phyloP scores from a whole-genome alignment of 2,113 vertebrate species.

The Oryzias celebensis region DNA sequence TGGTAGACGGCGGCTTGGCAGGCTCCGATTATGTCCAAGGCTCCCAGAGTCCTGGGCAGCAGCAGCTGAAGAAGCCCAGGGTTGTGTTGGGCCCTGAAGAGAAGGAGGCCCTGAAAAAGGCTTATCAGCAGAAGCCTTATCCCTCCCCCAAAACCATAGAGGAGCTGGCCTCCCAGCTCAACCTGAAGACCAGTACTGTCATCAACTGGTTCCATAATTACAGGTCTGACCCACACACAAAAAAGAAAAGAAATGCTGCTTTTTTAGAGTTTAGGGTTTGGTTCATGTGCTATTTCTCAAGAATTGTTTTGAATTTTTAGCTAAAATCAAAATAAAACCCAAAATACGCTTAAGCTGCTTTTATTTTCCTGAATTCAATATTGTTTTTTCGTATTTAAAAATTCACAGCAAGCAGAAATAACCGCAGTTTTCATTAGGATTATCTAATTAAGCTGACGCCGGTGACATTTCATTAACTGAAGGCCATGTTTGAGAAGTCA shows the following conservation, averaged over 20 bases:
- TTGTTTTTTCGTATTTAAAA: no score
- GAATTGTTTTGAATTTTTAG: no score
- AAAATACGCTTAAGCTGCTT: no score
- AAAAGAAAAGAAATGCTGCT: background rate
- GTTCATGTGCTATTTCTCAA: background rate
- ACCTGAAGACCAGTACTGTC: constrained; percentile 98
- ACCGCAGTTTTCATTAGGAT: background rate
- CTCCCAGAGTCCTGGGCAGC: constrained; percentile 89
- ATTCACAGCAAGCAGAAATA: no score
- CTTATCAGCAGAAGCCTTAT: constrained; percentile 98
- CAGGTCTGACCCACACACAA: constrained; percentile 79
- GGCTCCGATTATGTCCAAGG: constrained; percentile 88
- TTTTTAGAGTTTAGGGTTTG: background rate
- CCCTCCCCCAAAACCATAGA: constrained; percentile 97
- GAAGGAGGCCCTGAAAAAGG: constrained; percentile 90
- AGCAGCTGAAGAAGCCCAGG: constrained; percentile 91
- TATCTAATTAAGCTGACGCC: background rate
- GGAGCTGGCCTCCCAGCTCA: constrained; percentile 96
- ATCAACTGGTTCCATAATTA: constrained; percentile 99
- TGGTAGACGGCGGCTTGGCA: constrained; percentile 79
- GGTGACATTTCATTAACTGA: background rate
- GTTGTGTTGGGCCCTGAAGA: constrained; percentile 95
- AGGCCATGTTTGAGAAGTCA: background rate
- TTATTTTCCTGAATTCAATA: no score
- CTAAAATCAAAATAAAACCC: no score